phyloP scores from a whole-genome alignment of 2,113 vertebrate genomes.

The Catharus bicknelli region DNA sequence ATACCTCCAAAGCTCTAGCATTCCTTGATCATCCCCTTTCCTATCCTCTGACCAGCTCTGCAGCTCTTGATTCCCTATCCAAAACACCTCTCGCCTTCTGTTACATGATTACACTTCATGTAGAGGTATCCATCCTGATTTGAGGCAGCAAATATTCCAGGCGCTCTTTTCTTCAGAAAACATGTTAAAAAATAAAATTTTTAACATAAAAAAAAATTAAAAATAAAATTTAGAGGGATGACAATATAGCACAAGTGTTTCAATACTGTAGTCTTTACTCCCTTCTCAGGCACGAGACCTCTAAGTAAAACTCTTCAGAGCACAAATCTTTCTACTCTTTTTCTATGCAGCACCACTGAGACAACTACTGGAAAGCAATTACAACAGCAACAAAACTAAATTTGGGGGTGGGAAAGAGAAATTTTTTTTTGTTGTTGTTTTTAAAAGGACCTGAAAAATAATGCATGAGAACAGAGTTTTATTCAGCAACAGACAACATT shows the following conservation, averaged over 20 bases:
- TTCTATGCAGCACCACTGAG: background rate
- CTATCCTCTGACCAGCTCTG: background rate
- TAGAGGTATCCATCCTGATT: background rate
- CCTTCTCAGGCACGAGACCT: background rate
- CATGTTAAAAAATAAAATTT: too few relatives aligned
- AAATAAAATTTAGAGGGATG: background rate
- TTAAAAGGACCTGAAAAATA: background rate
- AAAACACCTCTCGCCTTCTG: background rate
- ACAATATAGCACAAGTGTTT: background rate
- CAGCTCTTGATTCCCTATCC: background rate
- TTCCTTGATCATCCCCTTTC: background rate
- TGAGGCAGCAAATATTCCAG: background rate
- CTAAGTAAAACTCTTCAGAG: background rate
- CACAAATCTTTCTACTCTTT: background rate
- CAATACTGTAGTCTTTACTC: background rate
- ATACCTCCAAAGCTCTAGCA: background rate
- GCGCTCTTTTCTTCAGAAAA: background rate
- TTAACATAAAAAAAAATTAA: too few relatives aligned
- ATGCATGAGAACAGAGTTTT: background rate
- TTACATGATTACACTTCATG: background rate
- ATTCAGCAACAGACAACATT: background rate
- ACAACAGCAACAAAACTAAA: background rate
- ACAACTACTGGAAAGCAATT: background rate
- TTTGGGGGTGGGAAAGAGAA: background rate
- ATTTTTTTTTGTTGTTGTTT: background rate